phyloP scores from a whole-genome alignment of 1,140 invertebrate species.

The Chironomus tepperi region DNA sequence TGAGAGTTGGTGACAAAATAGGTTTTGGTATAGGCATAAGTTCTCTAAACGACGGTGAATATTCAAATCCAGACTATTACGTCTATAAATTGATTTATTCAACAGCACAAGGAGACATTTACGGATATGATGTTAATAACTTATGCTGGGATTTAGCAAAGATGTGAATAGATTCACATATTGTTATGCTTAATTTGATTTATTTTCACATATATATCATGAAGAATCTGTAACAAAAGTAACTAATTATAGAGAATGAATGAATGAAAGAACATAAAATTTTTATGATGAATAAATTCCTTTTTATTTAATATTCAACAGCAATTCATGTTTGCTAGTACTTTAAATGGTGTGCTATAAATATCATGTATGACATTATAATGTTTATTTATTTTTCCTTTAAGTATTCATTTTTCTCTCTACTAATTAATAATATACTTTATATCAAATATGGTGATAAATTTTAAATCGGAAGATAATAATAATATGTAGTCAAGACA shows the following conservation, averaged over 20 bases:
- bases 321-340: background rate
- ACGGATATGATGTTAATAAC: background rate
- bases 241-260: background rate
- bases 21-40: background rate
- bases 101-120: background rate
- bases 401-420: background rate
- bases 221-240: too few relatives aligned
- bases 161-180: background rate
- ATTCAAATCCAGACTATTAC: background rate
- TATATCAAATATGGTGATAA: background rate
- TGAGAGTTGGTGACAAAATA: background rate
- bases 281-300: constrained; percentile 4
- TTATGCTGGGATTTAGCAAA: background rate
- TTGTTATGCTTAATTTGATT: too few relatives aligned
- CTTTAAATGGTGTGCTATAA: background rate
- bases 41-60: background rate
- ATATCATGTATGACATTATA: constrained; percentile 7
- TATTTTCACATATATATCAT: too few relatives aligned
- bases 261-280: background rate
- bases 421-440: constrained; percentile 9
- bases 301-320: background rate
- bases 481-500: background rate
- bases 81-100: background rate
- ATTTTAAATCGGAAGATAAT: background rate
- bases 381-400: background rate